These are phyloP conservation scores for Campoletis raptor DNA, from an alignment of 2,888 invertebrate species.

Conservation along the genomic window DNA sequence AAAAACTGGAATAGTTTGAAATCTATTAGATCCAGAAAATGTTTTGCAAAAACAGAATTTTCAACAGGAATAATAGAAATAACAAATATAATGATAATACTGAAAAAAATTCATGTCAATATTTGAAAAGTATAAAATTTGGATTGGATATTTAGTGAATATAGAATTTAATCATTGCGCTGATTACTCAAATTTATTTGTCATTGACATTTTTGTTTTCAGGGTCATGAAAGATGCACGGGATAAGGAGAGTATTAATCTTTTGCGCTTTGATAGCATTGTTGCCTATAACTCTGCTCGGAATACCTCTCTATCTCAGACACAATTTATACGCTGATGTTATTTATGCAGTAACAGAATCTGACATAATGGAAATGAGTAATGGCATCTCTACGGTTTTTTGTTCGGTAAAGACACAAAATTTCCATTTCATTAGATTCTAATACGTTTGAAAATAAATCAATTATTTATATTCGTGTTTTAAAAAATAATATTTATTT, in stretches of 20 bases:
- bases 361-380: slow-evolving; percentile 93
- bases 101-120: not conserved
- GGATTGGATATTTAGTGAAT: not conserved
- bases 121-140: not conserved
- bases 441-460: not conserved
- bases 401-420: slow-evolving; percentile 86
- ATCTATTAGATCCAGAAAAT: no score
- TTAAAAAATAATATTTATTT: not conserved
- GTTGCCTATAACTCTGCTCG: slow-evolving; percentile 90
- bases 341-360: slow-evolving; percentile 92
- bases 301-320: slow-evolving; percentile 91
- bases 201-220: not conserved
- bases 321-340: slow-evolving; percentile 92
- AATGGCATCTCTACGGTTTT: slow-evolving; percentile 94
- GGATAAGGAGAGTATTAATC: slow-evolving; percentile 91
- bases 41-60: no score
- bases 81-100: not conserved
- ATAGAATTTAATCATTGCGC: not conserved
- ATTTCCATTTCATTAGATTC: not conserved
- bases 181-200: not conserved
- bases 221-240: slow-evolving; percentile 91
- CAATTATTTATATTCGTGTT: not conserved
- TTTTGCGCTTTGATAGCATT: slow-evolving; percentile 92
- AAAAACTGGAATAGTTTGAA: no score
- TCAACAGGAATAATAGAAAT: no score